Conservation (phyloP, 2,113 vertebrate genomes). For the Camelus dromedarius region DNA sequence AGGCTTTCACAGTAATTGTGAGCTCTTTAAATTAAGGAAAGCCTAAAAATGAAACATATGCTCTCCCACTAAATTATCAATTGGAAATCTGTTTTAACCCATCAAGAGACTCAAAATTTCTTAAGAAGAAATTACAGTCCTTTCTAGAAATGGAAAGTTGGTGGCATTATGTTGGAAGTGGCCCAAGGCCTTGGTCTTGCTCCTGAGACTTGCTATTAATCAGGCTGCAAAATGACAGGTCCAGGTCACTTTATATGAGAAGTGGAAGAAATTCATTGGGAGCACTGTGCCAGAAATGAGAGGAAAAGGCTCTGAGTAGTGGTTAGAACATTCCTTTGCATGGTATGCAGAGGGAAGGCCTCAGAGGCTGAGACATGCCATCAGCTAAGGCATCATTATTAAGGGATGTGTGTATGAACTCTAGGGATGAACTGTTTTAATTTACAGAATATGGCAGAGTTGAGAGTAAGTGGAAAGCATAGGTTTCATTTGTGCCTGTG, state of each 20-base stretch:
- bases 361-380: neutral
- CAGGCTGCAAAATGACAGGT: neutral
- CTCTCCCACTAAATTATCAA: neutral
- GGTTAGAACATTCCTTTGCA: neutral
- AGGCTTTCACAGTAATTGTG: neutral
- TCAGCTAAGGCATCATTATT: neutral
- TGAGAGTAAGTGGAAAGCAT: neutral
- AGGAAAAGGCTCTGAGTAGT: neutral
- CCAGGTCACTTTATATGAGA: neutral
- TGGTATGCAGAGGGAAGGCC: neutral
- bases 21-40: neutral
- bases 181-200: neutral
- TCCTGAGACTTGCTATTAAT: neutral
- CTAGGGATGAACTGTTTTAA: neutral
- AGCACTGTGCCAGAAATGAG: neutral
- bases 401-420: neutral
- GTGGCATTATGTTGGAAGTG: neutral
- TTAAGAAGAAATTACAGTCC: neutral
- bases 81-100: neutral
- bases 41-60: conserved; percentile 1
- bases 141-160: conserved; percentile 48
- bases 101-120: neutral
- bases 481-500: neutral
- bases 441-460: neutral
- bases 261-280: neutral